Evolutionary conservation across 2,888 invertebrate genomes (phyloP), one percentile per base, ranked within the genome.

Genomic region (Mantis religiosa): DNA sequence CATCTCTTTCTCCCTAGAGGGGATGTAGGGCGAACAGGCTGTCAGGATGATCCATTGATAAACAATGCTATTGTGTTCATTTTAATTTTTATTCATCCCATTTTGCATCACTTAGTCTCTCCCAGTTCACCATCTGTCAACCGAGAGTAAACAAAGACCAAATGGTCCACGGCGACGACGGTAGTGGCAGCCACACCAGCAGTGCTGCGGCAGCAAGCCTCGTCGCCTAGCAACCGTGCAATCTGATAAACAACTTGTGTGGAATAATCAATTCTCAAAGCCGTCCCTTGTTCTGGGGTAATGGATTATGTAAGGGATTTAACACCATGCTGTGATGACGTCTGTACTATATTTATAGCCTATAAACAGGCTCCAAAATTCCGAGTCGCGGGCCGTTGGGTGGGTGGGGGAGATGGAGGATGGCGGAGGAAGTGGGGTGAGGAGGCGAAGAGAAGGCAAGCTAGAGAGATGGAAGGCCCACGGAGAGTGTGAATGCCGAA

Each of bases 91-190:
- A 89, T 89, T 90, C 90, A 87, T 90, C 90, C 89, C 90, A 89
- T 88, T 90, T 90, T 90, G 90, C 90, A 90, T 90, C 88, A 90
- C 89, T 90, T 90, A 90, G 89, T 89, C 89, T 89, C 89, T 89
- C 91, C n/a, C 71, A 84, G 88, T 91, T 91, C 90, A 91, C 91
- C 91, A 91, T 91, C 91, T 91, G 91, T 91, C 91, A 91, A 91
- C 88, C 90, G 91, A 90, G 91, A 90, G 91, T 91, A 91, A 91
- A 91, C 91, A 91, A 90, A 91, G 91, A 90, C 91, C 91, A 91
- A 91, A 91, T 91, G 91, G 91, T 91, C 91, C 91, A 89, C 90
- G 89, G 88, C 82, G 54, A 25, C 89, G 82, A n/a, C 54, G 54
- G 54, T 71, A 71, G 54, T 71, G 25, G 54, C 54, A 71, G 54